Evolutionary conservation across 2,113 vertebrate species (phyloP).

Genomic region (Phoxinus phoxinus): DNA sequence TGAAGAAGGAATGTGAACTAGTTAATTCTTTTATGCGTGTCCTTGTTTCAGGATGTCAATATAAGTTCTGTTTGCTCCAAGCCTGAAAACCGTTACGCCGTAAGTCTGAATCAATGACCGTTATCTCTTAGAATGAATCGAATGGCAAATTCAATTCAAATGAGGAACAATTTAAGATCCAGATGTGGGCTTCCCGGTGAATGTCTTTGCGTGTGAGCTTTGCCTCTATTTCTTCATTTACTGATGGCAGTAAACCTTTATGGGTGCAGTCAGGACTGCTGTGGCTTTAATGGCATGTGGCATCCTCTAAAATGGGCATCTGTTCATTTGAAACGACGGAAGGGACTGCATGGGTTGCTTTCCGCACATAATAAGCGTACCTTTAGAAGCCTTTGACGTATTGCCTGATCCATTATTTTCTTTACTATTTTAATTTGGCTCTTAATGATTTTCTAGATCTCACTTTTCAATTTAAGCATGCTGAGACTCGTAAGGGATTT

Average conservation of each 20-base stretch:
- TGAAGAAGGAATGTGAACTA: neutral
- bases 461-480: neutral
- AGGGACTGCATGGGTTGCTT: constrained; percentile 26
- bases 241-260: constrained; percentile 48
- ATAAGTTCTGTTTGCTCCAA: constrained; percentile 14
- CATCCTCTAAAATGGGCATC: constrained; percentile 52
- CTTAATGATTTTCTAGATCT: constrained; percentile 26
- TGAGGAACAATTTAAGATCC: constrained; percentile 29
- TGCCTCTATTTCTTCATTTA: constrained; percentile 33
- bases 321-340: constrained; percentile 45
- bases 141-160: constrained; percentile 37
- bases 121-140: constrained; percentile 39
- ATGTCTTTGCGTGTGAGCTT: constrained; percentile 41
- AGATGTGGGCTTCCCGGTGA: constrained; percentile 24
- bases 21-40: neutral
- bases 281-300: constrained; percentile 51
- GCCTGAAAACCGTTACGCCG: neutral
- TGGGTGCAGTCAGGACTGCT: constrained; percentile 42
- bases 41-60: constrained; percentile 21
- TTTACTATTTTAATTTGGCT: constrained; percentile 50
- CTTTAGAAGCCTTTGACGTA: constrained; percentile 28
- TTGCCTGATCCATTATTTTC: constrained; percentile 43
- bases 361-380: neutral
- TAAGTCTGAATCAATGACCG: constrained; percentile 24
- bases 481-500: constrained; percentile 47